These are phyloP conservation scores for Euzophera pinguis DNA, from an alignment of 2,888 invertebrate species.

Conservation along the genomic window DNA sequence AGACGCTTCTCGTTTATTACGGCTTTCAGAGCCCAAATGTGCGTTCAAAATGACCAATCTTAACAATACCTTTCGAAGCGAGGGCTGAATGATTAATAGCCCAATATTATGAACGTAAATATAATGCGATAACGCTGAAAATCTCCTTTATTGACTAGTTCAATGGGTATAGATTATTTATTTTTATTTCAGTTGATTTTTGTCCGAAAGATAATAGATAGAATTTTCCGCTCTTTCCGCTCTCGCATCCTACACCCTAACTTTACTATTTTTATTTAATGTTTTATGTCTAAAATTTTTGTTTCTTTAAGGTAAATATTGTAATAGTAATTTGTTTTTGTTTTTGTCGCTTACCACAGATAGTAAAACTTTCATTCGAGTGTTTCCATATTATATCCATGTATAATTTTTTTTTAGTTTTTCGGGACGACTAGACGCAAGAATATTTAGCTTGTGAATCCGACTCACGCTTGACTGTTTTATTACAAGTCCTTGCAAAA, in stretches of 20 bases:
- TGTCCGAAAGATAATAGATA: too few species aligned
- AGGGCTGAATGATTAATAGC: constrained; percentile 22
- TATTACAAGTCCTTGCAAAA: background rate
- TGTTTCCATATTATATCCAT: too few species aligned
- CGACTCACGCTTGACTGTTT: background rate
- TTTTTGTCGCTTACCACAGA: too few species aligned
- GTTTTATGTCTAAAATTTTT: too few species aligned
- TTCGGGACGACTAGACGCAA: too few species aligned
- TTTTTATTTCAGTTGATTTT: background rate
- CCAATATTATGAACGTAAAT: constrained; percentile 23
- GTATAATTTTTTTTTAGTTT: too few species aligned
- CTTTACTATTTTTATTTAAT: too few species aligned
- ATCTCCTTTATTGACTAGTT: background rate
- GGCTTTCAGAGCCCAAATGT: background rate
- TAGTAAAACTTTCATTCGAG: too few species aligned
- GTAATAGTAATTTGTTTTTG: too few species aligned
- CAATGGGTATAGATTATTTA: background rate
- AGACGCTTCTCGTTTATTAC: constrained; percentile 14
- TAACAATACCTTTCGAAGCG: constrained; percentile 13
- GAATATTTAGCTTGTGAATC: background rate
- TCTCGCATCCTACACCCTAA: too few species aligned
- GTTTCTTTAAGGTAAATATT: too few species aligned
- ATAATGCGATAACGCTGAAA: constrained; percentile 6
- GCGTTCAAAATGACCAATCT: constrained; percentile 10
- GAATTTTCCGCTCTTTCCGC: background rate